Evolutionary conservation across 2,888 invertebrate species (phyloP).

Genomic region (Gortyna flavago): DNA sequence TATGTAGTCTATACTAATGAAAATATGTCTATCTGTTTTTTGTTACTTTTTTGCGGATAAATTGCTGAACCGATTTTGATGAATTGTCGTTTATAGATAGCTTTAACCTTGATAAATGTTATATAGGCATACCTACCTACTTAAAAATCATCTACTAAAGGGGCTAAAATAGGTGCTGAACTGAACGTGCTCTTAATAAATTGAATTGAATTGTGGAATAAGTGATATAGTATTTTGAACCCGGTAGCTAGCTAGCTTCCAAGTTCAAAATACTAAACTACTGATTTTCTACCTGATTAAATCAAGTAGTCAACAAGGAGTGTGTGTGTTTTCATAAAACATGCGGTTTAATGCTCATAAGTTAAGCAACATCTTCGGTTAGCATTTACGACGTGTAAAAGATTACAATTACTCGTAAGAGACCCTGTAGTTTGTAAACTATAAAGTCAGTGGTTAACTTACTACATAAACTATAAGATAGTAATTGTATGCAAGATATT

Average conservation of each 20-base stretch:
- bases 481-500: not conserved
- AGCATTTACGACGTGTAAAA: not conserved
- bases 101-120: not conserved
- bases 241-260: not conserved
- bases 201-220: not conserved
- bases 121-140: not conserved
- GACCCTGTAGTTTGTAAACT: not conserved
- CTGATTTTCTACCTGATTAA: not conserved
- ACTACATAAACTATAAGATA: not conserved
- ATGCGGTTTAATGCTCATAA: not conserved
- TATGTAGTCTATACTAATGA: conserved; percentile 2
- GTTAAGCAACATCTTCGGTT: not conserved
- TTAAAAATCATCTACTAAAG: not conserved
- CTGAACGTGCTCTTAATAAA: not conserved
- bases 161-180: not conserved
- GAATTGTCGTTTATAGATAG: not conserved
- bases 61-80: not conserved
- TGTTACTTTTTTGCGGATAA: not conserved
- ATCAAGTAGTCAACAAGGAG: not conserved
- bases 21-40: not conserved
- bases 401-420: conserved; percentile 8
- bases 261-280: not conserved
- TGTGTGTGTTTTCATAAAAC: not conserved
- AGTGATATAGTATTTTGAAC: not conserved
- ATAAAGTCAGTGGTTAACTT: conserved; percentile 4